A percentile compares a stretch with the other conserved stretches of the same genome.
Conservation (phyloP, 2,888 invertebrate species). For the Glyphotaelius pellucidus region DNA sequence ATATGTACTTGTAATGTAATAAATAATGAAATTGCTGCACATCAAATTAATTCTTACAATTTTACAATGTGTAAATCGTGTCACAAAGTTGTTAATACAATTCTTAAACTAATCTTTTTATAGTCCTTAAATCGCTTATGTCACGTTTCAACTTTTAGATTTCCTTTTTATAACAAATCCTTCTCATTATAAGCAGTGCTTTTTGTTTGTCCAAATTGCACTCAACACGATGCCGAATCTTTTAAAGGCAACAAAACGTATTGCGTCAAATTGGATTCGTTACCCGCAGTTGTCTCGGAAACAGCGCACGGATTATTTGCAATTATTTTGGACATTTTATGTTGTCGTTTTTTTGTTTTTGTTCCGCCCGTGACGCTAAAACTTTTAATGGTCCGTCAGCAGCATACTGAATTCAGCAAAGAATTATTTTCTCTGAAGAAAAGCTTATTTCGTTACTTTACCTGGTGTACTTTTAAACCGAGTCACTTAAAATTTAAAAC, state of each 20-base stretch:
- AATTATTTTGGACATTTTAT: slow-evolving; percentile 2
- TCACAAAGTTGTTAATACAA: background rate
- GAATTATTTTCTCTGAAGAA: background rate
- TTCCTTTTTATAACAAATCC: background rate
- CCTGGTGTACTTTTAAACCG: background rate
- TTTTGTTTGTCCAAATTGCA: background rate
- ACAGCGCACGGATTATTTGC: background rate
- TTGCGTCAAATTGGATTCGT: background rate
- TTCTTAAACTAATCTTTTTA: background rate
- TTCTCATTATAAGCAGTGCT: background rate
- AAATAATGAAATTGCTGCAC: too few species aligned
- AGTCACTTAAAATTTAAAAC: background rate
- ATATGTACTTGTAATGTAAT: too few species aligned
- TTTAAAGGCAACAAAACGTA: background rate
- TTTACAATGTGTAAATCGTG: too few species aligned
- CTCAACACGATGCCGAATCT: background rate
- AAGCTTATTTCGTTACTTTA: background rate
- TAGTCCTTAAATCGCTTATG: background rate
- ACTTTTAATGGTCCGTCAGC: background rate
- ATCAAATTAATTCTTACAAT: too few species aligned
- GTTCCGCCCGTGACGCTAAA: background rate
- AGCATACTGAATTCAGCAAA: background rate
- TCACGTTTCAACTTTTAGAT: background rate
- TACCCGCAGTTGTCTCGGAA: background rate
- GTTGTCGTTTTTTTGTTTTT: background rate